Percentiles rank a stretch among this genome's conserved stretches.
Evolutionary conservation across 2,113 vertebrate species (phyloP).

Genomic region (Albula glossodonta): DNA sequence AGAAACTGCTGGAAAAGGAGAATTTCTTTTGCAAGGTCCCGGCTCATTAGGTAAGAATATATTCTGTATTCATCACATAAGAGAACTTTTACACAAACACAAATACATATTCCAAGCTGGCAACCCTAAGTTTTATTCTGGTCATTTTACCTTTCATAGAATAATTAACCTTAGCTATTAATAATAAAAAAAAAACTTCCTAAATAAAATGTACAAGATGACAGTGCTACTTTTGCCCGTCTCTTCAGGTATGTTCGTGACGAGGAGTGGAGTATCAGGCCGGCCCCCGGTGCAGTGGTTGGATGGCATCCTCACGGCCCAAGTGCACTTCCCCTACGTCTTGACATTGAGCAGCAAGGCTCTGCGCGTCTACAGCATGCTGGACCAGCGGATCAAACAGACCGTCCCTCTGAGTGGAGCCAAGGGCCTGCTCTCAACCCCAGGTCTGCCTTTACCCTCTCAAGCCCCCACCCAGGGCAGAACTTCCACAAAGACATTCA

Average conservation of each 20-base stretch:
- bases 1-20: conserved; percentile 49
- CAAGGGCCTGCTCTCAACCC: conserved; percentile 49
- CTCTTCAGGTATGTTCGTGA: conserved; percentile 66
- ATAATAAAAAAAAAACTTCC: background rate
- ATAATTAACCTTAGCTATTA: background rate
- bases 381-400: conserved; percentile 67
- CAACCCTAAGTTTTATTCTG: background rate
- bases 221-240: background rate
- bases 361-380: conserved; percentile 61
- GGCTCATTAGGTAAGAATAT: conserved; percentile 61
- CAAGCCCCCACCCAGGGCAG: background rate
- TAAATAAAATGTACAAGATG: background rate
- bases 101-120: background rate
- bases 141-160: background rate
- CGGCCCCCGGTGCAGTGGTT: conserved; percentile 64
- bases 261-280: conserved; percentile 60
- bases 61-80: no score
- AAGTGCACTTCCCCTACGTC: conserved; percentile 59
- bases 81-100: background rate
- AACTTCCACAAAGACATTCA: background rate
- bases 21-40: conserved; percentile 66
- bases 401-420: conserved; percentile 47
- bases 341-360: conserved; percentile 53
- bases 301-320: conserved; percentile 56
- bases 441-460: conserved; percentile 47